Conservation (phyloP, 2,888 invertebrate genomes). For the Ornithoptera alexandrae region DNA sequence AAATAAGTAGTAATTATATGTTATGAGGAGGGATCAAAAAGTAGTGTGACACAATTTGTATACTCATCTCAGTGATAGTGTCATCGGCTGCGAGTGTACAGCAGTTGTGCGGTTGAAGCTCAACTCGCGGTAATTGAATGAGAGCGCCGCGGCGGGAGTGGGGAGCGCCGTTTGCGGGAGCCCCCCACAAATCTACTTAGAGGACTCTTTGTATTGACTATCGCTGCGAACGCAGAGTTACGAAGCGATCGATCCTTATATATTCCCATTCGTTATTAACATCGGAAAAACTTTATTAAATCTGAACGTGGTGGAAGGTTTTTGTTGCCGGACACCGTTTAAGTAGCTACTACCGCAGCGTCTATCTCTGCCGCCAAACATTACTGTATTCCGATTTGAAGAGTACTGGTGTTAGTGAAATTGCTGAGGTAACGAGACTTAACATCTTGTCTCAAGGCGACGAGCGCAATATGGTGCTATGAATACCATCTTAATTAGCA, state of each 20-base stretch:
- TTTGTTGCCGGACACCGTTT: too few species aligned
- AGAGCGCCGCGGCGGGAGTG: slow-evolving; percentile 40
- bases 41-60: too few species aligned
- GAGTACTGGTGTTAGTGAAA: too few species aligned
- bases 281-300: neutral
- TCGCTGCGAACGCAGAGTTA: slow-evolving; percentile 42
- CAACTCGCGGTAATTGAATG: slow-evolving; percentile 59
- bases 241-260: slow-evolving; percentile 35
- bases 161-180: slow-evolving; percentile 48
- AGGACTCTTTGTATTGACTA: slow-evolving; percentile 69
- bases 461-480: too few species aligned
- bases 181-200: slow-evolving; percentile 69
- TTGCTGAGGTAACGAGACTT: too few species aligned
- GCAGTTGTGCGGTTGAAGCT: slow-evolving; percentile 28
- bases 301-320: neutral
- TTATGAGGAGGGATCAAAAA: too few species aligned
- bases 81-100: slow-evolving; percentile 20
- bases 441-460: too few species aligned
- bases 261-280: neutral
- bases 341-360: too few species aligned
- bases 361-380: too few species aligned
- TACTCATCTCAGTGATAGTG: neutral
- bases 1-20: too few species aligned
- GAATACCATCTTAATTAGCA: too few species aligned
- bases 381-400: too few species aligned